Evolutionary conservation across 1,140 invertebrate genomes (phyloP).

Genomic region (Ditylenchus dipsaci): DNA sequence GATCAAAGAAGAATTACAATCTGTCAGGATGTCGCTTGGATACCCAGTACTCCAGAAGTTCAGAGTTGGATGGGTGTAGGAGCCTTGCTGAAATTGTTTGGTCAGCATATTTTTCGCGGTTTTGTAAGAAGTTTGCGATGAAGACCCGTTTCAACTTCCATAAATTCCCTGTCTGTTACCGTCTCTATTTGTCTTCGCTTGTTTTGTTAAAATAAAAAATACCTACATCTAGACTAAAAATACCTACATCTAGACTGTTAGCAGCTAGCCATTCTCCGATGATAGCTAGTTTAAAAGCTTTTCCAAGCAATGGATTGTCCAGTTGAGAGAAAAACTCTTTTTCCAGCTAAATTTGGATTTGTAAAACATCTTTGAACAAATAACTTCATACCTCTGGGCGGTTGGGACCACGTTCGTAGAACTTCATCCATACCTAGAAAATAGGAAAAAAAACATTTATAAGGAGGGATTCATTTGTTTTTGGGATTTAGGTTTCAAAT

Average conservation of each 20-base stretch:
- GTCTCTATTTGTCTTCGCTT: no score
- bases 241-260: conserved; percentile 49
- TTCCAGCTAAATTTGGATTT: conserved; percentile 35
- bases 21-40: conserved; percentile 55
- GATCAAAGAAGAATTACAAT: conserved; percentile 11
- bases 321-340: conserved; percentile 57
- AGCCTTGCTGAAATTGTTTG: conserved; percentile 50
- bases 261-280: conserved; percentile 58
- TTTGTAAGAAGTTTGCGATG: no score
- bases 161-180: no score
- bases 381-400: conserved; percentile 34
- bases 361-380: not conserved
- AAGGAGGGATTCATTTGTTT: no score
- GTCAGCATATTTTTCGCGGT: conserved; percentile 1
- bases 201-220: no score
- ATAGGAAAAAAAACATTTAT: no score
- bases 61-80: conserved; percentile 57
- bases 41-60: conserved; percentile 57
- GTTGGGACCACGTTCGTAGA: conserved; percentile 53
- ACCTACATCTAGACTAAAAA: no score
- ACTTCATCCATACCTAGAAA: conserved; percentile 51
- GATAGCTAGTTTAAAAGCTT: conserved; percentile 57
- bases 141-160: no score
- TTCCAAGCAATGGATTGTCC: conserved; percentile 56
- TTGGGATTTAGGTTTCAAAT: no score